Base-by-base conservation (phyloP, 2,888 invertebrate genomes). In the Tipula confusa region DNA sequence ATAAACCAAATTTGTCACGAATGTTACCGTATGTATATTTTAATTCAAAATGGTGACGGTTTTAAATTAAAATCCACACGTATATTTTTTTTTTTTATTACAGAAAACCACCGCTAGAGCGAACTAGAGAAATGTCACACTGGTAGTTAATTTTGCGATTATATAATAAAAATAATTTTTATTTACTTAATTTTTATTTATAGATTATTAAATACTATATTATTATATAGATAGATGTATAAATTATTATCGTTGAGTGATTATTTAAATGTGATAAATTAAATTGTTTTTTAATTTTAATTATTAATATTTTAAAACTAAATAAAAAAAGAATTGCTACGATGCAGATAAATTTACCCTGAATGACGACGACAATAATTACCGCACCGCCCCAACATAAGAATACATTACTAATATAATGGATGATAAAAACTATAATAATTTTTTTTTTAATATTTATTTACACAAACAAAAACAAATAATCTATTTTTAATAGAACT, bases 51-150 rank as follows among this genome's bases (percentile, higher is more conserved):
- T 29, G 29, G 28, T 24, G 9, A 29, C 11, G 24, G 36, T 29
- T 38, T 38, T 11, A 43, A 18, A 31, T 29, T 83, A 83, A 31
- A 83, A 29, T n/a, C 43, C 4, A 6, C 9, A 6, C 9, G 28
- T 28, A 24, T 29, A 11, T 11, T 28, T 3, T 79, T 64, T 7
- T 83, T 7, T 83, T 83, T 82, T 11, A 15, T 86, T 85, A 9
- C 86, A 90, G 88, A 85, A 89, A 89, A 87, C 89, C 89, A 82
- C 89, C 89, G 31, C 86, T 89, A 84, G 89, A 89, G 84, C 88
- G 89, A 82, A 87, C 82, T 18, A 82, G 82, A 82, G 82, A 82
- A 82, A 82, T 82, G 82, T 82, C 82, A 15, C 31, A 82, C 18
- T 82, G 82, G 82, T 82, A 82, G 82, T 33, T 36, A 33, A 82